Conservation (phyloP, 2,797 vertebrate genomes). For the Cryptoblepharus egeriae region DNA sequence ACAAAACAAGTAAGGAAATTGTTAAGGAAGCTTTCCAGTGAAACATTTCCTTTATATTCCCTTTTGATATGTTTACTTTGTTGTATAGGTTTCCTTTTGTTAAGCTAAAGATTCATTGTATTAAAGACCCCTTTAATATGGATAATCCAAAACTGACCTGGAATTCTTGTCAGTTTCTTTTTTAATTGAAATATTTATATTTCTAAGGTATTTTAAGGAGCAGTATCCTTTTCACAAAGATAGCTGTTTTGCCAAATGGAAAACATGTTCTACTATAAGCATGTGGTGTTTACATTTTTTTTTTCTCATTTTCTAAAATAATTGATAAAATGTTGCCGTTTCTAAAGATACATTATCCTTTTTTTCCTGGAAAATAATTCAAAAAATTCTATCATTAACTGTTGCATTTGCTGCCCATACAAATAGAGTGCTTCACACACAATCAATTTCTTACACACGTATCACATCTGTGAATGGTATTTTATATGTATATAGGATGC, state of each 20-base stretch:
- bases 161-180: conserved; percentile 76
- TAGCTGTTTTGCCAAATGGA: conserved; percentile 79
- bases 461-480: neutral
- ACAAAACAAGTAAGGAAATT: conserved; percentile 91
- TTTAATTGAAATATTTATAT: conserved; percentile 80
- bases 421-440: neutral
- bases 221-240: conserved; percentile 79
- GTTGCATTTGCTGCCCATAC: neutral
- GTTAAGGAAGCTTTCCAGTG: conserved; percentile 92
- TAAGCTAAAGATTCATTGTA: conserved; percentile 80
- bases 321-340: conserved; percentile 70
- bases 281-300: conserved; percentile 79
- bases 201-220: conserved; percentile 80
- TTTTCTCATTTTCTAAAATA: conserved; percentile 71
- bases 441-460: neutral
- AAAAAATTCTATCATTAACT: conserved; percentile 62
- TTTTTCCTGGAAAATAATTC: conserved; percentile 61
- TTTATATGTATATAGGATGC: neutral
- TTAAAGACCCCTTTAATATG: conserved; percentile 80
- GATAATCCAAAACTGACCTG: conserved; percentile 79
- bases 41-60: conserved; percentile 93
- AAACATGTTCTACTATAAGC: conserved; percentile 75
- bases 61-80: conserved; percentile 90
- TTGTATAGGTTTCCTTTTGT: conserved; percentile 90
- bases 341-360: conserved; percentile 80